Evolutionary conservation across 2,888 invertebrate genomes (phyloP).

Genomic region (Aleiodes leptofemur): DNA sequence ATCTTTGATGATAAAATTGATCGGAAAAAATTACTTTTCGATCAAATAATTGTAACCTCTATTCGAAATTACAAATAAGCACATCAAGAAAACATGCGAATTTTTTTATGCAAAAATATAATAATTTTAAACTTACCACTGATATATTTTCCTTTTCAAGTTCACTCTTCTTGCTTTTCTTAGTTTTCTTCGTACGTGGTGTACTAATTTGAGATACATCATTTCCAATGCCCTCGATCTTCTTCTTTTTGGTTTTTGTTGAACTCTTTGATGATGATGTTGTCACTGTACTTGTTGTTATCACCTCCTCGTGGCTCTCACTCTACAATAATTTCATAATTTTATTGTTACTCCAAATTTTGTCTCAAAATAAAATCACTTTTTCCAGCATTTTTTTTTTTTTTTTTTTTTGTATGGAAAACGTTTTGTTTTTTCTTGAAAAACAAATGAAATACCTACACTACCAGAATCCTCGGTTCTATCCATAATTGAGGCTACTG

Average conservation of each 20-base stretch:
- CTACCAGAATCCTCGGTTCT: not conserved
- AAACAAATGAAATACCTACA: conserved; percentile 24
- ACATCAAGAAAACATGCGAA: too few relatives aligned
- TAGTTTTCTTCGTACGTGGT: conserved; percentile 78
- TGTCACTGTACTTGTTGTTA: conserved; percentile 67
- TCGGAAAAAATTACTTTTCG: too few relatives aligned
- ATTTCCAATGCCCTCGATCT: conserved; percentile 70
- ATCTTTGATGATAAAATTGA: too few relatives aligned
- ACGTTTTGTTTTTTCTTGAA: not conserved
- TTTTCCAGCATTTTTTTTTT: too few relatives aligned
- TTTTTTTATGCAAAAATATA: not conserved
- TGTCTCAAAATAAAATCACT: not conserved
- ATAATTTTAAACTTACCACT: conserved; percentile 77
- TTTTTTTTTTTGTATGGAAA: not conserved
- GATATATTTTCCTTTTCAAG: conserved; percentile 82
- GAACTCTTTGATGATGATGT: conserved; percentile 63
- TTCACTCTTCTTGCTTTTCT: conserved; percentile 80
- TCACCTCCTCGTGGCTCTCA: conserved; percentile 72
- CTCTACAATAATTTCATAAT: conserved; percentile 58
- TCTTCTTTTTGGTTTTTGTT: conserved; percentile 74
- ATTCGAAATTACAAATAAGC: too few relatives aligned
- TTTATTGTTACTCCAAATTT: too few relatives aligned
- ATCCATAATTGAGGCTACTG: conserved; percentile 12
- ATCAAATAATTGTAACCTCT: too few relatives aligned
- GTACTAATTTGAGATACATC: conserved; percentile 73